phyloP scores from a whole-genome alignment of 23 tunicate genomes.

The Trididemnum miniatum region DNA sequence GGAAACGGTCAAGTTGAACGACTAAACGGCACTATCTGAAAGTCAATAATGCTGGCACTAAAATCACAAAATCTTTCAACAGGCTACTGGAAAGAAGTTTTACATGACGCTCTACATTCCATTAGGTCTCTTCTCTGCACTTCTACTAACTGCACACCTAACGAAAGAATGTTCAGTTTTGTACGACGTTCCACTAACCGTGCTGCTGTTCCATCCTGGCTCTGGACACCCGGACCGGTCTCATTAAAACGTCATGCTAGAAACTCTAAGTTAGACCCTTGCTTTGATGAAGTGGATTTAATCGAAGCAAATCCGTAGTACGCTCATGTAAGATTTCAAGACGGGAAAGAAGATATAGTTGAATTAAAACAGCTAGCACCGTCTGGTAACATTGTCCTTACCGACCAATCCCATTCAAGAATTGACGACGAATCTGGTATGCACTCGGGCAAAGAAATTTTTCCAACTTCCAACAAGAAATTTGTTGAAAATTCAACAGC shows the following conservation, averaged over 20 bases:
- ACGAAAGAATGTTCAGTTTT: conserved; percentile 22
- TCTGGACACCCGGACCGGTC: conserved; percentile 23
- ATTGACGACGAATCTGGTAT: no score
- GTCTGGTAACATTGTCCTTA: no score
- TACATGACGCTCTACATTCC: conserved; percentile 26
- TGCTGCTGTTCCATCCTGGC: conserved; percentile 30
- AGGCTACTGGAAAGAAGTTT: conserved; percentile 5
- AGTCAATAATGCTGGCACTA: conserved; percentile 5
- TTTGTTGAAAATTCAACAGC: not conserved
- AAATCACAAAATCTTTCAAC: not conserved
- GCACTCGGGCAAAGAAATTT: no score
- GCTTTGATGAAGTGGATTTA: conserved; percentile 17
- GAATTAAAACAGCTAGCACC: no score
- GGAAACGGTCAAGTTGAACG: conserved; percentile 27
- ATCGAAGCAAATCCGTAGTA: conserved; percentile 17
- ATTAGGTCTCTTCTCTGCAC: conserved; percentile 16
- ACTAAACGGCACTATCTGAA: conserved; percentile 12
- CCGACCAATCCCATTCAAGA: not conserved
- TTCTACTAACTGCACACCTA: conserved; percentile 17
- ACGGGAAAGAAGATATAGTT: conserved; percentile 14
- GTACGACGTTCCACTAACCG: conserved; percentile 12
- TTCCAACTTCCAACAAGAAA: no score
- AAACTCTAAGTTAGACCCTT: not conserved
- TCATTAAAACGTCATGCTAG: not conserved
- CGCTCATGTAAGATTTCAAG: conserved; percentile 17